Evolutionary conservation across 2,888 invertebrate species (phyloP), one percentile per base, ranked within the genome.

Genomic region (Cheilosia impressa): DNA sequence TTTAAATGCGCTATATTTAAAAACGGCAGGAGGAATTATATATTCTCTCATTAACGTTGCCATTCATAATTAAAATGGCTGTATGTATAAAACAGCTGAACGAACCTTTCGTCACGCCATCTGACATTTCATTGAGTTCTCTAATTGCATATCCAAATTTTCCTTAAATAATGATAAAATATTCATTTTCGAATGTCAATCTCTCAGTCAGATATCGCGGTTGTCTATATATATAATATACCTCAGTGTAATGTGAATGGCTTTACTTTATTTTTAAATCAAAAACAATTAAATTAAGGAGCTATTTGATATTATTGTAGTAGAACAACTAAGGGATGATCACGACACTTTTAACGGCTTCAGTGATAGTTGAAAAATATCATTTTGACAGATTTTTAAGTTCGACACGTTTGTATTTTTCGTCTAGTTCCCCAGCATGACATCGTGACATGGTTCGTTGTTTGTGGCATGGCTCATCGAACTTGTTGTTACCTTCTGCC

Each of bases 71-170:
- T 82, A 66, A 82, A 60, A 47, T 55, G 22, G 15, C 41, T 31
- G 15, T 53, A 45, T 34, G 22, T 53, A 45, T 65, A 31, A 72
- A 77, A 77, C 55, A 43, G 17, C 57, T 52, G 52, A 69, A 71
- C 34, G 41, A 78, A 83, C 82, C 78, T 83, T 77, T 83, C 72
- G 66, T 83, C 82, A 83, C 55, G 65, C 66, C 60, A 62, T 38
- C 55, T 83, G 82, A 83, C 82, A 72, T 72, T 72, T 66, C 55
- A 78, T 62, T 41, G 60, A 52, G 17, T 43, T 19, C 43, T 60
- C 72, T 83, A 83, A 83, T 83, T 83, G 78, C 72, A 78, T 55
- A 78, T 72, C 78, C 72, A 72, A 83, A 78, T 65, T 72, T 72
- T 55, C 78, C 55, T 66, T 55, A 83, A 78, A 72, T 68, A 78